Base-by-base conservation (phyloP, 2,888 invertebrate genomes). In the Flexamia atlantica region DNA sequence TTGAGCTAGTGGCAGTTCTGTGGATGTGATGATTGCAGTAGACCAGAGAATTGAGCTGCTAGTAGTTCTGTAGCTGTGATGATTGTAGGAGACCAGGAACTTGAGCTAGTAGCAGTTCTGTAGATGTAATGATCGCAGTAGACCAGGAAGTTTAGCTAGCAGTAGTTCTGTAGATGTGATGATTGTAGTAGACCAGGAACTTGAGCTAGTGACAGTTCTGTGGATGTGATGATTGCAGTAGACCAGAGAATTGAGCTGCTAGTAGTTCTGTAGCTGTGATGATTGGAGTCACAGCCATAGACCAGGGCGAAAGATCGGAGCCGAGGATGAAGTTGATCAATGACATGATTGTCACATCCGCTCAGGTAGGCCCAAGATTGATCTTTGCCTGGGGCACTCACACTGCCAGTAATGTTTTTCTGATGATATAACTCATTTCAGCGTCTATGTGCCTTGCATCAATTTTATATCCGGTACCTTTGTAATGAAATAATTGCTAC, bases 401-500 rank as follows among this genome's bases (percentile, higher is more conserved):
- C 76, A 79, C 79, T 79, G n/a, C 79, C 79, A 57, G 79, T 79
- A 79, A 79, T 79, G 79, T 20, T 50, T 79, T 79, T 79, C 79
- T 79, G 79, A 79, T 79, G 79, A 57, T 79, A 79, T 79, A 79
- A 79, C 79, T 79, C 79, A 79, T 79, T 79, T 79, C 79, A 79
- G 79, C 79, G 74, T 76, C 74, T 76, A 76, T 76, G 74, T 28
- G 46, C 74, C 25, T 50, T 57, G 57, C 79, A 57, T 79, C 79
- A 57, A 82, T 82, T 82, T 70, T 72, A 46, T 70, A 82, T 70
- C 82, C 53, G 53, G 74, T 83, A 79, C 83, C 60, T 83, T 80
- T 80, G 79, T 80, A 83, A 83, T 83, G 80, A 70, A 83, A 83
- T 83, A 83, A 83, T 83, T 80, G 83, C 83, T 70, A 83, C 70